These are phyloP conservation scores for Drosophila sturtevanti DNA, from an alignment of 1,140 invertebrate species.

Conservation along the genomic window DNA sequence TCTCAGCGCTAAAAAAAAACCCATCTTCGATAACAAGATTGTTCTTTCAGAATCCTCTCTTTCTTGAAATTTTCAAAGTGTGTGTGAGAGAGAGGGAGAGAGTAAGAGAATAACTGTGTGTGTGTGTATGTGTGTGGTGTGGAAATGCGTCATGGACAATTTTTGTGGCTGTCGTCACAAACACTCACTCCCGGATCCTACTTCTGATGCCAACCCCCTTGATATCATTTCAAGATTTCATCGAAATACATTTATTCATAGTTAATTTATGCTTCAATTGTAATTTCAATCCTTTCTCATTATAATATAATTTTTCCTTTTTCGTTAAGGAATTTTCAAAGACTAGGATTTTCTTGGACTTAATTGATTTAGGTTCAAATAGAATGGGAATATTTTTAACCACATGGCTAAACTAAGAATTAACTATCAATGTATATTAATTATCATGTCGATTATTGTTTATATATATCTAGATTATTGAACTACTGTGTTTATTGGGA, in stretches of 20 bases:
- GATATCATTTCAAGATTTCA: slow-evolving; percentile 35
- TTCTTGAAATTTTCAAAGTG: slow-evolving; percentile 19
- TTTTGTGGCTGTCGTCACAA: slow-evolving; percentile 14
- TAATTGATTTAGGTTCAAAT: no score
- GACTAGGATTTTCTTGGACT: no score
- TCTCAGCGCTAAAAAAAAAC: not conserved
- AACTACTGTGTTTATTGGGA: no score
- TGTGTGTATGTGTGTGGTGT: not conserved
- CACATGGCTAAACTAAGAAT: no score
- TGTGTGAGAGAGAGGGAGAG: not conserved
- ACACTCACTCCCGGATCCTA: not conserved
- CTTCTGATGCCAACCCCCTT: slow-evolving; percentile 36
- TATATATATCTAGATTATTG: no score
- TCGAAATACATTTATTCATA: slow-evolving; percentile 58
- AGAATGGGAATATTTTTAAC: no score
- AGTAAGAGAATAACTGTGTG: not conserved
- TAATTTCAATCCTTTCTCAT: not conserved
- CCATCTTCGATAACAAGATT: slow-evolving; percentile 71
- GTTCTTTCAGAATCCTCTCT: slow-evolving; percentile 28
- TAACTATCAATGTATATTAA: no score
- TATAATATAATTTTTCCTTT: no score
- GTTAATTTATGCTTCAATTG: slow-evolving; percentile 63
- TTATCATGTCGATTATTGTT: no score
- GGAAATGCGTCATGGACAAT: slow-evolving; percentile 39
- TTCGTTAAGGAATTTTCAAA: no score